Evolutionary conservation across 2,888 invertebrate genomes (phyloP), one percentile per base, ranked within the genome.

Genomic region (Lissonota sp.): DNA sequence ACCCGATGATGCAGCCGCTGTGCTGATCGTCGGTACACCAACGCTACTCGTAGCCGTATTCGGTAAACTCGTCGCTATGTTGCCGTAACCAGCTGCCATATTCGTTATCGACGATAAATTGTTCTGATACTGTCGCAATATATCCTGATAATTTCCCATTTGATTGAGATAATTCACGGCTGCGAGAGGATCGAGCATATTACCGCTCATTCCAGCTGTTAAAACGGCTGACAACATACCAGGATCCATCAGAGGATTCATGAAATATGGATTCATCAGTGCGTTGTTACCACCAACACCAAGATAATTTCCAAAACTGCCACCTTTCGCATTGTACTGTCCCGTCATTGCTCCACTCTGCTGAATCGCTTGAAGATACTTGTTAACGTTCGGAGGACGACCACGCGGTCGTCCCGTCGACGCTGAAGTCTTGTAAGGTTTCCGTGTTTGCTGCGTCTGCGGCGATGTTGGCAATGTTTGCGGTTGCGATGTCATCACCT

Each of bases 361-460:
- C 8, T 87, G 87, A 71, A 87, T 81, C 4, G 86, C 83, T 58
- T 87, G 88, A 8, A 89, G 83, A 64, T 91, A 90, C 66, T 92
- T 92, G 78, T 91, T 90, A 3, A 88, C 85, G 42, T 94, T 92
- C 0, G 94, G 94, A 0, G 94, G 94, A 1, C 94, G 92, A 49
- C 94, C 94, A 10, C 94, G 89, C 0, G 94, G 94, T 82, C 94
- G 90, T 7, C 93, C 93, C 7, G 90, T 90, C 5, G 92, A 91
- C 14, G 85, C 76, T 83, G 90, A 83, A 86, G 83, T 85, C 74
- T 86, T 89, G 77, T 88, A 85, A 0, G 89, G 82, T 53, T 89
- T 88, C 3, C 89, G 88, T 12, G 80, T 84, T 14, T 87, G 88
- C 0, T 86, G 77, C 4, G 83, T 82, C 53, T 88, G 89, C 3